These are phyloP conservation scores for Albula glossodonta DNA, from an alignment of 2,113 vertebrate species.

Conservation along the genomic window DNA sequence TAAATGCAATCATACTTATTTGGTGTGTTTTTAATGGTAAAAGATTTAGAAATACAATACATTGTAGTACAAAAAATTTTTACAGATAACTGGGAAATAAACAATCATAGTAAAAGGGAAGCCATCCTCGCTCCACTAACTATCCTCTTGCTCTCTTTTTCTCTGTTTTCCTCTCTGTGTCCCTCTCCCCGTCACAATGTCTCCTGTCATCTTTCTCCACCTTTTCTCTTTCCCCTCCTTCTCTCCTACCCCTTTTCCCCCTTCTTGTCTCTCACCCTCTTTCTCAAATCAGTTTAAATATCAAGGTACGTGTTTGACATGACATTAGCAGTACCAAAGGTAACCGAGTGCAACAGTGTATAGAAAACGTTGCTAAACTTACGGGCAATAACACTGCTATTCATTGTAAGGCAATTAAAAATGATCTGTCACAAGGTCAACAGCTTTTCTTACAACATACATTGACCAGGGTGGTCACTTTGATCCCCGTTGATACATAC, in stretches of 20 bases:
- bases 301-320: neutral
- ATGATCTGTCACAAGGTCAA: neutral
- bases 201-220: constrained; percentile 22
- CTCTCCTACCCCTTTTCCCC: neutral
- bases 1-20: no score
- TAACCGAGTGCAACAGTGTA: neutral
- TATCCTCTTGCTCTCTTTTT: constrained; percentile 22
- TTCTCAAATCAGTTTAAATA: neutral
- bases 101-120: no score
- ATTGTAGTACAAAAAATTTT: no score
- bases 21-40: neutral
- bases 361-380: neutral
- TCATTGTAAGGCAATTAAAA: neutral
- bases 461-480: no score
- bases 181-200: constrained; percentile 21
- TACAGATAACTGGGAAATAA: no score
- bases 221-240: neutral
- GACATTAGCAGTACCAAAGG: neutral
- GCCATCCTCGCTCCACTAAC: neutral
- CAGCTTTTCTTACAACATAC: no score
- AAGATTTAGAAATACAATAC: no score
- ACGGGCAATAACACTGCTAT: neutral
- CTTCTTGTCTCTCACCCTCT: neutral
- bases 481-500: no score
- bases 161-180: neutral